Evolutionary conservation across 1,140 invertebrate genomes (phyloP).

Genomic region (Pomacea maculata): DNA sequence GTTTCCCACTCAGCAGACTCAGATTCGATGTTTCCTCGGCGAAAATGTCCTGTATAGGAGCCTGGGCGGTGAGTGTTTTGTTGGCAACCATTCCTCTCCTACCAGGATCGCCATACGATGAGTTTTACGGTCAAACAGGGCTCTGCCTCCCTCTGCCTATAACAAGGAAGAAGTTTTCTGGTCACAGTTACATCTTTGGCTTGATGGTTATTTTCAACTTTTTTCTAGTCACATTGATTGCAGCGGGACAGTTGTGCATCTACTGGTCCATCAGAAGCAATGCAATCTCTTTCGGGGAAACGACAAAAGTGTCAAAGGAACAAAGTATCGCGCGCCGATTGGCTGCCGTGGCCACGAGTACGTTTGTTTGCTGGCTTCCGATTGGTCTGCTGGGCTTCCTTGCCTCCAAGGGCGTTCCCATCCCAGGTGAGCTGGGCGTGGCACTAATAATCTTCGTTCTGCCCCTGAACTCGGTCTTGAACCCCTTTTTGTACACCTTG

Average conservation of each 20-base stretch:
- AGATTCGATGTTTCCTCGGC: slow-evolving; percentile 21
- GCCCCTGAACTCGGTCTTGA: neutral
- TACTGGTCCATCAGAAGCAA: slow-evolving; percentile 20
- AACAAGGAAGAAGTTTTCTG: slow-evolving; percentile 11
- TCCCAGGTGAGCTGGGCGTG: slow-evolving; percentile 1
- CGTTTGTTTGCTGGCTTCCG: slow-evolving; percentile 12
- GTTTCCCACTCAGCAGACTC: slow-evolving; percentile 45
- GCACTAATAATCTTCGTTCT: neutral
- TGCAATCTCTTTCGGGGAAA: neutral
- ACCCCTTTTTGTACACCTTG: slow-evolving; percentile 12
- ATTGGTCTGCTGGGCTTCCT: neutral
- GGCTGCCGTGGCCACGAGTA: neutral
- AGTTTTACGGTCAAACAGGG: slow-evolving; percentile 36
- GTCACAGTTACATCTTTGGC: slow-evolving; percentile 30
- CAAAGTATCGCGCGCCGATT: slow-evolving; percentile 6
- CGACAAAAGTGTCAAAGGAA: neutral
- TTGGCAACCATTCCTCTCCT: slow-evolving; percentile 28
- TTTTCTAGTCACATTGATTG: slow-evolving; percentile 30
- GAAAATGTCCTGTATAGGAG: neutral
- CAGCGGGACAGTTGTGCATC: slow-evolving; percentile 32
- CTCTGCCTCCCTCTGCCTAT: slow-evolving; percentile 39
- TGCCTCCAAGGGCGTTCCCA: neutral
- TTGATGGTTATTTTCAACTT: slow-evolving; percentile 39
- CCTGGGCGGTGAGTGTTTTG: slow-evolving; percentile 19
- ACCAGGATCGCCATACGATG: slow-evolving; percentile 9